phyloP scores from a whole-genome alignment of 2,888 invertebrate genomes.

The Trachelus iudaicus region DNA sequence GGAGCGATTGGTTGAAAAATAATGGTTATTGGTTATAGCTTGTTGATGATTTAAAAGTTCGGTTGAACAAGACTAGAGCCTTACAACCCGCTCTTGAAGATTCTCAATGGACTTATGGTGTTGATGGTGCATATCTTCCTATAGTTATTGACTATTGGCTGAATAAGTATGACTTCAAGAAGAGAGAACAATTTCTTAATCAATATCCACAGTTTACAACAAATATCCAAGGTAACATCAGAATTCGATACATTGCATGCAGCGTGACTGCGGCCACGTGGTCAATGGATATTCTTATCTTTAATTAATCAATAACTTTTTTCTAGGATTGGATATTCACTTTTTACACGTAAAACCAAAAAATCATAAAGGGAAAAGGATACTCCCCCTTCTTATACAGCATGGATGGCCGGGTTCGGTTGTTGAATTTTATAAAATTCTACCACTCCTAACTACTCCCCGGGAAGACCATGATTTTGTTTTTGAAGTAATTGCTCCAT shows the following conservation, averaged over 20 bases:
- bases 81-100: conserved; percentile 40
- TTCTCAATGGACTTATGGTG: conserved; percentile 66
- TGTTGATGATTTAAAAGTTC: conserved; percentile 55
- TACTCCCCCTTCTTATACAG: conserved; percentile 76
- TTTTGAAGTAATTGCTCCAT: conserved; percentile 73
- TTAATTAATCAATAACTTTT: not conserved
- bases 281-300: not conserved
- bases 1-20: not conserved
- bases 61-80: conserved; percentile 57
- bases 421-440: conserved; percentile 83
- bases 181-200: conserved; percentile 68
- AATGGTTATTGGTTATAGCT: conserved; percentile 43
- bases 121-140: conserved; percentile 65
- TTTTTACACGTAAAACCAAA: conserved; percentile 75
- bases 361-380: conserved; percentile 44
- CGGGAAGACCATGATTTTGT: conserved; percentile 70
- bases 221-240: conserved; percentile 48
- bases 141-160: conserved; percentile 69
- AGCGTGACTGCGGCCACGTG: not conserved
- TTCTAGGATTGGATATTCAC: conserved; percentile 72
- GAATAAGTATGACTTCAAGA: conserved; percentile 70
- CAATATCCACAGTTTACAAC: conserved; percentile 62
- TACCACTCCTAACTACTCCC: conserved; percentile 74
- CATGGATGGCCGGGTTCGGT: conserved; percentile 95
- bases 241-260: not conserved